Evolutionary conservation across 2,113 vertebrate species (phyloP).

Genomic region (Zonotrichia leucophrys): DNA sequence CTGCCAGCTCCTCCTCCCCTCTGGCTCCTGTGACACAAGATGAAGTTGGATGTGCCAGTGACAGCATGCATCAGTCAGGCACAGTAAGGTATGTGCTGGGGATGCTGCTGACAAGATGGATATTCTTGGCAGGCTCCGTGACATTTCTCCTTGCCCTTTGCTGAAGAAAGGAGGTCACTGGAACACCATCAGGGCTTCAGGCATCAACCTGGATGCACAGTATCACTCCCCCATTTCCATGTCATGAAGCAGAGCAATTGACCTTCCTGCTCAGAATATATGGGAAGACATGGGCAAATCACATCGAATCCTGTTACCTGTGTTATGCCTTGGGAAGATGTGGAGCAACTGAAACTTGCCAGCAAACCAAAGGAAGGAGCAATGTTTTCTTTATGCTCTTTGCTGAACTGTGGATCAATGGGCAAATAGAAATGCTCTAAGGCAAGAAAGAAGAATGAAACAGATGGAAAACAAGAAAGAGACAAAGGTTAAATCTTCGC

Average conservation of each 20-base stretch:
- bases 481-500: background rate
- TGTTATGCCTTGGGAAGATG: background rate
- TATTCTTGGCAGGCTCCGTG: background rate
- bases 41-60: background rate
- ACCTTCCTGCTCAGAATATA: background rate
- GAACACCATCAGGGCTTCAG: background rate
- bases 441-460: background rate
- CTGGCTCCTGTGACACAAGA: background rate
- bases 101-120: background rate
- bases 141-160: background rate
- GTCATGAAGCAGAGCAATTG: background rate
- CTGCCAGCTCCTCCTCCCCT: background rate
- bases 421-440: background rate
- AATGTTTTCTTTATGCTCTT: background rate
- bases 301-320: background rate
- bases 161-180: background rate
- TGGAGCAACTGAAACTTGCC: background rate
- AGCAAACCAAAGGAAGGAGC: background rate
- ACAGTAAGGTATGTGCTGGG: background rate
- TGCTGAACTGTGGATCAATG: background rate
- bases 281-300: background rate
- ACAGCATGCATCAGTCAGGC: background rate
- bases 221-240: fast-evolving
- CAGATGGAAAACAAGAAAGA: background rate
- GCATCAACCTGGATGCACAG: background rate